Evolutionary conservation across 2,888 invertebrate species (phyloP).

Genomic region (Ceriagrion tenellum): DNA sequence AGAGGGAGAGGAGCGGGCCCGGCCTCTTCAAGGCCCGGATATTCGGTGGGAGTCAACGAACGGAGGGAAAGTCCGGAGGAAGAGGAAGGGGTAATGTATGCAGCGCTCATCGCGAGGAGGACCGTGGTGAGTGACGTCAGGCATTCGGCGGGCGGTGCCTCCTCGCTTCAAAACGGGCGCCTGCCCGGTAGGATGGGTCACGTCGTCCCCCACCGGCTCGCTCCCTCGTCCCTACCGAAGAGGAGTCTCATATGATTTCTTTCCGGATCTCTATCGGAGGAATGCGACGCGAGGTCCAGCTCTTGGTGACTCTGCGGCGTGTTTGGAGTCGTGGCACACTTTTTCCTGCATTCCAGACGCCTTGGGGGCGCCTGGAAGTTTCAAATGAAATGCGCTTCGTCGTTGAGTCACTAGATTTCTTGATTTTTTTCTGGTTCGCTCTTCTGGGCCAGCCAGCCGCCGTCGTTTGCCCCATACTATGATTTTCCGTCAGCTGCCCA

Average conservation of each 20-base stretch:
- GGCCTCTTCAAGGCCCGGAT: background rate
- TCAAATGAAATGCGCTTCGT: background rate
- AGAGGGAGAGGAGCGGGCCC: no score
- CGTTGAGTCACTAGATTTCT: no score
- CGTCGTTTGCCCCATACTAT: no score
- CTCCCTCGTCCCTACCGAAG: background rate
- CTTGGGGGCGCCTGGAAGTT: background rate
- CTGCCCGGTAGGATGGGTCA: no score
- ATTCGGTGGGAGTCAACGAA: background rate
- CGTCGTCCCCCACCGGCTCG: no score
- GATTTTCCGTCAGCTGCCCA: no score
- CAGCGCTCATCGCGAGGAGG: background rate
- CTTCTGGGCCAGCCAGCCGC: no score
- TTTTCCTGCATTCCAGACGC: background rate
- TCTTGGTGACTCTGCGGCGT: background rate
- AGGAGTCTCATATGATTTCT: background rate
- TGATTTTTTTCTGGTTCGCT: no score
- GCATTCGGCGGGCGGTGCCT: background rate
- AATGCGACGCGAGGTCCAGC: background rate
- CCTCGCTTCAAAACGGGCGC: background rate
- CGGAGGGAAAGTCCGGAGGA: background rate
- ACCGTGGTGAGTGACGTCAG: background rate
- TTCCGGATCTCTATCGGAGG: background rate
- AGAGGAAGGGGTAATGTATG: background rate
- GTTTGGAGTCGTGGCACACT: slow-evolving; percentile 2